Percentiles rank a stretch among this genome's conserved stretches.
Conservation (phyloP, 2,113 vertebrate genomes). For the Aspidoscelis tigris region DNA sequence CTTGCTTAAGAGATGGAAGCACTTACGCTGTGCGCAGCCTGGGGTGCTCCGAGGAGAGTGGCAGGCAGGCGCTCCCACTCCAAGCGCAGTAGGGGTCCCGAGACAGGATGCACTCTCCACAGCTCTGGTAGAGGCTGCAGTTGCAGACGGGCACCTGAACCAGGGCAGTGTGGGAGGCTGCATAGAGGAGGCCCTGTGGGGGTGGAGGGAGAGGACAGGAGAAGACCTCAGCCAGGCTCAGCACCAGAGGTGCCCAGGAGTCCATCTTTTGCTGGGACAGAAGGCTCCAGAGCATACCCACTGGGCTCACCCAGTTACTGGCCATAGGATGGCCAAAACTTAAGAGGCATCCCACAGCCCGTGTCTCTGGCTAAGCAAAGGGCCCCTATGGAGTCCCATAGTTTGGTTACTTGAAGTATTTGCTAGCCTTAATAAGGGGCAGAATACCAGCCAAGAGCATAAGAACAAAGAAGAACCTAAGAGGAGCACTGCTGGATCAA, state of each 20-base stretch:
- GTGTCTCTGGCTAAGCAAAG: no score
- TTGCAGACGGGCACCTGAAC: conserved; percentile 91
- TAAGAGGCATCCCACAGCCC: no score
- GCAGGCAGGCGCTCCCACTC: conserved; percentile 80
- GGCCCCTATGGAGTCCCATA: no score
- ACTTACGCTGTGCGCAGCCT: conserved; percentile 62
- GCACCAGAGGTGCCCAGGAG: neutral
- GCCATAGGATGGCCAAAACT: no score
- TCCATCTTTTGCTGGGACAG: neutral
- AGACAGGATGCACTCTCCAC: conserved; percentile 92
- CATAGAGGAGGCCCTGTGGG: conserved; percentile 84
- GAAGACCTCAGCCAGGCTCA: fast-evolving
- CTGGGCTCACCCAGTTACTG: no score
- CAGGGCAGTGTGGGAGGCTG: conserved; percentile 82
- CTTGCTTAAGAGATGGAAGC: neutral
- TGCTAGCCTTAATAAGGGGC: no score
- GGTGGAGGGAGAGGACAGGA: neutral
- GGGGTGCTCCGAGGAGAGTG: conserved; percentile 28
- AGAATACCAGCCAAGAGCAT: no score
- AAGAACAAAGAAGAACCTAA: no score
- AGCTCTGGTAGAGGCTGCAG: conserved; percentile 91
- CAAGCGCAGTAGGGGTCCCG: conserved; percentile 96
- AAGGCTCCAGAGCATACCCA: no score
- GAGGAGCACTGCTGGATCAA: no score
- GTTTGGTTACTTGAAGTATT: no score